Percentiles rank a stretch among this genome's conserved stretches.
Evolutionary conservation across 2,888 invertebrate genomes (phyloP).

Genomic region (Hecatera dysodea): DNA sequence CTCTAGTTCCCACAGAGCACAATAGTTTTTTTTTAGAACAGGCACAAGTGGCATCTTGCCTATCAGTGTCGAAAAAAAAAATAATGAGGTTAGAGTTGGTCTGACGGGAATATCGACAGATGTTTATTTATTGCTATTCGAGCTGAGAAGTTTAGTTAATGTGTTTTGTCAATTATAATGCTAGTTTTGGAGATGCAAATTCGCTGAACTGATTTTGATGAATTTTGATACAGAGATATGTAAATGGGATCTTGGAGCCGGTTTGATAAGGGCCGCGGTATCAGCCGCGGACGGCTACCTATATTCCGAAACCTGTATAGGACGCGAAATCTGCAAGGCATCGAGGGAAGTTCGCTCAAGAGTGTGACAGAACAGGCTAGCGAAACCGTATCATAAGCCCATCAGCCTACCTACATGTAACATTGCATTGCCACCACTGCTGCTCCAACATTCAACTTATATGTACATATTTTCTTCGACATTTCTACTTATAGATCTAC

Average conservation of each 20-base stretch:
- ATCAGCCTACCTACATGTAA: too few species aligned
- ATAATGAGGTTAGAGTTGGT: conserved; percentile 71
- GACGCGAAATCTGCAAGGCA: background rate
- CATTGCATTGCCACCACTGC: background rate
- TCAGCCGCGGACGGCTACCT: too few species aligned
- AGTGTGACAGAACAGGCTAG: background rate
- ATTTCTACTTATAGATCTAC: too few species aligned
- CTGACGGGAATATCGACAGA: conserved; percentile 43
- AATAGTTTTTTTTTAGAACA: conserved; percentile 75
- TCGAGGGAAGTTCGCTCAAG: background rate
- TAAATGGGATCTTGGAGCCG: too few species aligned
- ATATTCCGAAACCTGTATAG: background rate
- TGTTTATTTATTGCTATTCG: conserved; percentile 38
- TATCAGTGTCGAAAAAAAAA: conserved; percentile 76
- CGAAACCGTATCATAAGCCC: background rate
- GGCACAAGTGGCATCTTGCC: conserved; percentile 74
- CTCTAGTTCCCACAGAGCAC: conserved; percentile 81
- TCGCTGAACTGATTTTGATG: too few species aligned
- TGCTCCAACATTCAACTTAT: too few species aligned
- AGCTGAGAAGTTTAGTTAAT: conserved; percentile 3
- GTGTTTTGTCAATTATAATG: conserved; percentile 10
- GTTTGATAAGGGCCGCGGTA: too few species aligned
- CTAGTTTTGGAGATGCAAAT: background rate
- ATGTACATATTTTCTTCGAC: too few species aligned
- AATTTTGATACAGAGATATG: too few species aligned